Base-by-base conservation (phyloP, 1,140 invertebrate genomes). In the Hesperophylax magnus region DNA sequence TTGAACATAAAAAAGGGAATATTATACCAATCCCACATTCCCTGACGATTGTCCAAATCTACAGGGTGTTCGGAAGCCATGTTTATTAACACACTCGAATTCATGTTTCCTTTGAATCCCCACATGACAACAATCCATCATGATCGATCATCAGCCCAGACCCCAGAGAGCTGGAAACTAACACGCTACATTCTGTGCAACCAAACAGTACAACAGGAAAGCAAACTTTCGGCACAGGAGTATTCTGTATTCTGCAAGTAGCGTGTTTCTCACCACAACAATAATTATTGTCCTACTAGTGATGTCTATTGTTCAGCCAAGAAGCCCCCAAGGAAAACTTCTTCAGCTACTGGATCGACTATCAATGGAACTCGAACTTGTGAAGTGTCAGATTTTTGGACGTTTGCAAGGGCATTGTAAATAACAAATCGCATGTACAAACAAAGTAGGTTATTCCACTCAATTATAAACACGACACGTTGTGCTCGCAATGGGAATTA, bases 81-180 rank as follows among this genome's bases (percentile, higher is more conserved):
- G 52, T 53, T 72, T 72, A 72, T 54, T 54, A 54, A 11, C 47
- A n/a, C n/a, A 7, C 63, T 67, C 69, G 47, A 9, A 52, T 61
- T 24, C n/a, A 67, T 53, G 18, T 18, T 22, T 72, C 69, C 17
- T 22, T 24, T 74, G 71, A 74, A 56, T 56, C 52, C 54, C 60
- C 53, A 14, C 18, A 17, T 34, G 72, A 60, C 53, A 76, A 60
- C 56, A 56, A 76, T 76, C 72, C 15, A 76, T 76, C 72, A 76
- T 76, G 27, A 76, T 76, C 72, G 72, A 76, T 76, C 72, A 76
- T 72, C 56, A 56, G 20, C 0, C 71, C 17, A 56, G 24, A 27
- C 22, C 72, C 72, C 72, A 34, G 54, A 60, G 72, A 27, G 18
- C 72, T n/a, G n/a, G 24, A n/a, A 47, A 14, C 39, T 18, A 17